These are phyloP conservation scores for Barnardius zonarius DNA, from an alignment of 2,113 vertebrate genomes.

Conservation along the genomic window DNA sequence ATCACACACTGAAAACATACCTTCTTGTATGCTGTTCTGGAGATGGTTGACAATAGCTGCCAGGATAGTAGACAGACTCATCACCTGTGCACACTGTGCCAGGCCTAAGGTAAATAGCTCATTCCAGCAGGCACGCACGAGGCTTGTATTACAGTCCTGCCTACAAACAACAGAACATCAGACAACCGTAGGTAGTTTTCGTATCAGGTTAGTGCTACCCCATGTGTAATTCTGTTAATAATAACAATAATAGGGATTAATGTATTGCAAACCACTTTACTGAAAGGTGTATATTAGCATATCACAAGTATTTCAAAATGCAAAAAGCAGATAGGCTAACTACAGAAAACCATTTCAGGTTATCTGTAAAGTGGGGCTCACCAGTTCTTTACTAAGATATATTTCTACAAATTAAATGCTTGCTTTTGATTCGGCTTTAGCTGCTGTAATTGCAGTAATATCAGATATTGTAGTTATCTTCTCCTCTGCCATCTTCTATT, in stretches of 20 bases:
- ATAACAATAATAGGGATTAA: not conserved
- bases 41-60: slow-evolving; percentile 96
- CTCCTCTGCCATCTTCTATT: not conserved
- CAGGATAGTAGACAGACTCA: slow-evolving; percentile 97
- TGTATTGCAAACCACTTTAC: not conserved
- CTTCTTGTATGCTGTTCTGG: slow-evolving; percentile 95
- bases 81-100: slow-evolving; percentile 95
- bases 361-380: not conserved
- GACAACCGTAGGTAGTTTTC: not conserved
- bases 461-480: not conserved
- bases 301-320: not conserved
- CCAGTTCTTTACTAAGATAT: not conserved
- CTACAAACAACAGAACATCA: slow-evolving; percentile 65
- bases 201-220: not conserved
- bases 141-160: slow-evolving; percentile 93
- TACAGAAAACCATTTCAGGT: not conserved
- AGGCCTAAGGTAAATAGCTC: slow-evolving; percentile 97
- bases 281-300: not conserved
- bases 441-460: not conserved
- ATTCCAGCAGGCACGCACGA: slow-evolving; percentile 97
- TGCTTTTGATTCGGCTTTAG: not conserved
- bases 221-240: not conserved
- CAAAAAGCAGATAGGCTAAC: not conserved
- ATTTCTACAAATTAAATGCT: not conserved
- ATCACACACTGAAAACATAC: slow-evolving; percentile 67